Base-by-base conservation (phyloP, 2,113 vertebrate genomes). In the Tetrao urogallus region DNA sequence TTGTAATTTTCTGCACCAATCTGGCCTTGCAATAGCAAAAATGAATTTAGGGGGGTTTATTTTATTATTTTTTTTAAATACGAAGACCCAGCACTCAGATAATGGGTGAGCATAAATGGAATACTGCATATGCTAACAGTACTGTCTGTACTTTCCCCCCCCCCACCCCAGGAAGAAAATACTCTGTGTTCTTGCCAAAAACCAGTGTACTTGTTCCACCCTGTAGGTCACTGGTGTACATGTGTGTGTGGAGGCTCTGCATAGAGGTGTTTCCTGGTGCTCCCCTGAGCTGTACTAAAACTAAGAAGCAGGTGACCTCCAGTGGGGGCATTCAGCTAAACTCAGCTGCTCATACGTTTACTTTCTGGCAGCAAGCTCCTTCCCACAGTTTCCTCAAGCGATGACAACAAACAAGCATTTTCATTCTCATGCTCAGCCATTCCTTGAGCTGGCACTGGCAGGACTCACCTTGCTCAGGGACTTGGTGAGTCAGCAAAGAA, bases 381-480 rank as follows among this genome's bases (percentile, higher is more conserved):
- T 89, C 58, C 63, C 50, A 50, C 74, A 79, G 45, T 84, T 80
- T 92, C 78, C 71, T 92, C 28, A 71, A 58, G 43, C 0, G 1
- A 34, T 88, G 80, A 45, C 45, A 86, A 57, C 2, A 25, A 89
- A 38, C 0, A 1, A 54, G 36, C 43, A 43, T 89, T 94, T 85
- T 56, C 74, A 40, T 81, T 78, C 65, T 67, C 11, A 3, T 28
- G 30, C 58, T 88, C 38, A 90, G 69, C 70, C 57, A 83, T 92
- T 75, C 64, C 66, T 66, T 92, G 66, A 90, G 77, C 74, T 77
- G 82, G 56, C 83, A 61, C 15, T 0, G 19, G 18, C 1, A 10
- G 18, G 12, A 28, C 74, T 95, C 88, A 84, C 90, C 92, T 94
- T 93, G 83, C 66, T 43, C 43, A 52, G 80, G 66, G 86, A 81